phyloP scores from a whole-genome alignment of 1,140 invertebrate genomes.

The Rhynchophorus ferrugineus region DNA sequence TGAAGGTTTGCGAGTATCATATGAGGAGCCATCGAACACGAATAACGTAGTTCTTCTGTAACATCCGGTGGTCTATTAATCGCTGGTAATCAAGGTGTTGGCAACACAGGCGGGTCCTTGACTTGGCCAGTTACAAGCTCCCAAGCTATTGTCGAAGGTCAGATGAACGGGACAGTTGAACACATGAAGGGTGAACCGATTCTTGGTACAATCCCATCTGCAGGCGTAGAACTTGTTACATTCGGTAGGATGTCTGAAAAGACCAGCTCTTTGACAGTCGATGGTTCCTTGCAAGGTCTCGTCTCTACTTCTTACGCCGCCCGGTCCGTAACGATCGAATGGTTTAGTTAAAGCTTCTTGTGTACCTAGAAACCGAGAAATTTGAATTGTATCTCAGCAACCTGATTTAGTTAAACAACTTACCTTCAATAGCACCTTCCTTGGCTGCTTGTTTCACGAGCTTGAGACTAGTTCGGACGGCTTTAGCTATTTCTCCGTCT shows the following conservation, averaged over 20 bases:
- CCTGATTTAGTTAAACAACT: too few relatives aligned
- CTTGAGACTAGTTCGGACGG: constrained; percentile 27
- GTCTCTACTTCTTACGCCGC: constrained; percentile 46
- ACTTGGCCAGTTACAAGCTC: constrained; percentile 77
- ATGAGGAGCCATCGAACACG: not conserved
- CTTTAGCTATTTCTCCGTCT: constrained; percentile 24
- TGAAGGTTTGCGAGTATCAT: constrained; percentile 1
- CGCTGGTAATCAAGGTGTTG: constrained; percentile 50
- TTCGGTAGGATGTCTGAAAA: constrained; percentile 73
- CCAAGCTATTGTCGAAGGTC: constrained; percentile 64
- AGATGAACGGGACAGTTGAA: constrained; percentile 77
- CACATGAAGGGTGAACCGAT: constrained; percentile 67
- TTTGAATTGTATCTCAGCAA: too few relatives aligned
- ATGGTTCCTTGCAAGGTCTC: constrained; percentile 53
- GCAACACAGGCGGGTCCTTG: constrained; percentile 69
- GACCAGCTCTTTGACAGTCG: constrained; percentile 67
- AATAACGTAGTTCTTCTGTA: not conserved
- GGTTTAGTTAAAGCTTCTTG: constrained; percentile 11
- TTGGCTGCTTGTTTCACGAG: constrained; percentile 30
- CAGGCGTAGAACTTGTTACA: constrained; percentile 83
- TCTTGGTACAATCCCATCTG: constrained; percentile 73
- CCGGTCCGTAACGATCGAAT: constrained; percentile 50
- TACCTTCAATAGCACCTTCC: constrained; percentile 28
- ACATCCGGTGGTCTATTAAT: constrained; percentile 19
- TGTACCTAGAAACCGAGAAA: constrained; percentile 11